Evolutionary conservation across 2,113 vertebrate species (phyloP).

Genomic region (Ptyas mucosa): DNA sequence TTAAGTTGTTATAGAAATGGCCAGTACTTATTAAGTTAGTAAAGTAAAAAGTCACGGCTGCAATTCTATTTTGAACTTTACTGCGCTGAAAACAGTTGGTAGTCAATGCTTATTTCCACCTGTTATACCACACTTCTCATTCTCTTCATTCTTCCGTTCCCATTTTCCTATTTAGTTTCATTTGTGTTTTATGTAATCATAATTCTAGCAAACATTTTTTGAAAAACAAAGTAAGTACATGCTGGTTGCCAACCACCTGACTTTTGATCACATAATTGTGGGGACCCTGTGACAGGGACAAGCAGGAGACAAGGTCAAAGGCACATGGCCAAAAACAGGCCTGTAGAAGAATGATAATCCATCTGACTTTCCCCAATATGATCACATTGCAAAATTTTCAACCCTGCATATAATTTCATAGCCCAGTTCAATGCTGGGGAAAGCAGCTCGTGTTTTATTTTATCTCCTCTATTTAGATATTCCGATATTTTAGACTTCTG

Average conservation of each 20-base stretch:
- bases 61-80: not conserved
- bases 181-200: too few relatives aligned
- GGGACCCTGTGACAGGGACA: not conserved
- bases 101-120: not conserved
- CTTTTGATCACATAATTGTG: too few relatives aligned
- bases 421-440: not conserved
- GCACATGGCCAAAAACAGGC: not conserved
- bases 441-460: not conserved
- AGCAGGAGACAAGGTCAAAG: not conserved
- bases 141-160: not conserved
- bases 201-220: too few relatives aligned
- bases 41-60: too few relatives aligned
- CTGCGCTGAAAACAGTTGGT: too few relatives aligned
- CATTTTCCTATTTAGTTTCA: too few relatives aligned
- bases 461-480: not conserved
- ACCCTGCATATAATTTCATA: not conserved
- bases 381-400: not conserved
- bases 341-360: not conserved
- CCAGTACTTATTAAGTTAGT: too few relatives aligned
- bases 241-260: too few relatives aligned
- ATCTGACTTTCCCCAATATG: not conserved
- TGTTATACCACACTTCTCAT: not conserved
- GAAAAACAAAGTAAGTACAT: too few relatives aligned
- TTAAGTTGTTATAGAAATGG: too few relatives aligned
- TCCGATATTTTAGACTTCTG: not conserved